phyloP scores from a whole-genome alignment of 2,888 invertebrate species.

The Spilarctia lutea region DNA sequence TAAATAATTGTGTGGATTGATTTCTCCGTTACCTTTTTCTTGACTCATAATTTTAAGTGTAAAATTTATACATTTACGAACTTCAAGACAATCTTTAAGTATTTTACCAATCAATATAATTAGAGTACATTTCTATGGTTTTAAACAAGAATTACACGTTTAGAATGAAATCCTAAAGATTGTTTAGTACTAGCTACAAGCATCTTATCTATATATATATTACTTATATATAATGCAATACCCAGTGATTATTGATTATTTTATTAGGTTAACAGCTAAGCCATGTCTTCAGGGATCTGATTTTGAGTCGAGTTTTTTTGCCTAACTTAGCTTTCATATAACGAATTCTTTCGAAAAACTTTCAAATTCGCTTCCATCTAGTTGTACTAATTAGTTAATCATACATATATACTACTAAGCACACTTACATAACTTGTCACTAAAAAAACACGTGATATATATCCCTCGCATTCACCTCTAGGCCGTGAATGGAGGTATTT shows the following conservation, averaged over 20 bases:
- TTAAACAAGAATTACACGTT: no score
- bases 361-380: no score
- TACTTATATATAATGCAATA: no score
- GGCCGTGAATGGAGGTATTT: slow-evolving; percentile 10
- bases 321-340: not conserved
- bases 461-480: slow-evolving; percentile 3
- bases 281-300: no score
- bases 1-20: not conserved
- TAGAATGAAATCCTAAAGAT: not conserved
- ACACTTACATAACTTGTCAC: slow-evolving; percentile 7
- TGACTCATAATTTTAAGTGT: not conserved
- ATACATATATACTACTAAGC: not conserved
- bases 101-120: no score
- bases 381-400: no score
- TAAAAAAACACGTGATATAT: slow-evolving; percentile 13
- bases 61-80: not conserved
- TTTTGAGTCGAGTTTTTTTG: not conserved
- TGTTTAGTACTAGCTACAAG: not conserved
- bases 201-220: no score
- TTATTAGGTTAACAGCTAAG: no score
- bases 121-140: not conserved
- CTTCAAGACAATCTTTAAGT: not conserved
- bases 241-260: no score
- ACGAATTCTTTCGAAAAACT: not conserved
- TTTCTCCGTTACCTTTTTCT: not conserved